Conservation (phyloP, 1,140 invertebrate species). For the Drosophila kanapiae region DNA sequence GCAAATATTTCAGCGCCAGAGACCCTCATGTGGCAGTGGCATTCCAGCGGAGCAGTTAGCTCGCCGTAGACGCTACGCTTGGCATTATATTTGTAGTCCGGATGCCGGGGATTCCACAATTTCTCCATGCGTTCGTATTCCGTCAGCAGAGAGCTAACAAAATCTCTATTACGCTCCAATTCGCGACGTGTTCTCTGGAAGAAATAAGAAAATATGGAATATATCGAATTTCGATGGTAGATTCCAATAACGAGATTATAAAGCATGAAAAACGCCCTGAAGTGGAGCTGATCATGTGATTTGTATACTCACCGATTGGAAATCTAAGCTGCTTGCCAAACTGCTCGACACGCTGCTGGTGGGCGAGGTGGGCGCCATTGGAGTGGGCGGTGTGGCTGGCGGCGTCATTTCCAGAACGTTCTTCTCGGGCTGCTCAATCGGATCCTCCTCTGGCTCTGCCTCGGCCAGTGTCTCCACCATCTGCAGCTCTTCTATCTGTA, state of each 20-base stretch:
- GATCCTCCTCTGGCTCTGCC: constrained; percentile 5
- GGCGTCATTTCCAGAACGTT: constrained; percentile 67
- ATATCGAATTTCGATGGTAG: too few species aligned
- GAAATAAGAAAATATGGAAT: background rate
- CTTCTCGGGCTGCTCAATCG: constrained; percentile 46
- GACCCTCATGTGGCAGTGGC: constrained; percentile 58
- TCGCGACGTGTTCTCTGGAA: constrained; percentile 64
- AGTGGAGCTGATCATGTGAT: background rate
- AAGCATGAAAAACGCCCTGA: background rate
- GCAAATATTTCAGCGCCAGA: constrained; percentile 70
- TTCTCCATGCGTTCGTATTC: constrained; percentile 75
- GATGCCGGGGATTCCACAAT: constrained; percentile 78
- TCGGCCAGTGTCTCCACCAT: constrained; percentile 2
- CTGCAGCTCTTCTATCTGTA: constrained; percentile 6
- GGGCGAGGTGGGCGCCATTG: constrained; percentile 60
- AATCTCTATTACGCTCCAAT: constrained; percentile 69
- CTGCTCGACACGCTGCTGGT: constrained; percentile 63
- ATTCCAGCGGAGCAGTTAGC: constrained; percentile 60
- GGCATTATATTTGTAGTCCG: constrained; percentile 78
- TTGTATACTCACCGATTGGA: constrained; percentile 55
- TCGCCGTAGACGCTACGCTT: constrained; percentile 70
- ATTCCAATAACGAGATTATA: background rate
- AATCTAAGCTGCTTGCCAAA: constrained; percentile 52
- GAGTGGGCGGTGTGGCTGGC: constrained; percentile 66
- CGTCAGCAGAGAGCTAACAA: constrained; percentile 60